A percentile compares a stretch with the other conserved stretches of the same genome.
Evolutionary conservation across 2,888 invertebrate genomes (phyloP).

Genomic region (Colletes collaris): DNA sequence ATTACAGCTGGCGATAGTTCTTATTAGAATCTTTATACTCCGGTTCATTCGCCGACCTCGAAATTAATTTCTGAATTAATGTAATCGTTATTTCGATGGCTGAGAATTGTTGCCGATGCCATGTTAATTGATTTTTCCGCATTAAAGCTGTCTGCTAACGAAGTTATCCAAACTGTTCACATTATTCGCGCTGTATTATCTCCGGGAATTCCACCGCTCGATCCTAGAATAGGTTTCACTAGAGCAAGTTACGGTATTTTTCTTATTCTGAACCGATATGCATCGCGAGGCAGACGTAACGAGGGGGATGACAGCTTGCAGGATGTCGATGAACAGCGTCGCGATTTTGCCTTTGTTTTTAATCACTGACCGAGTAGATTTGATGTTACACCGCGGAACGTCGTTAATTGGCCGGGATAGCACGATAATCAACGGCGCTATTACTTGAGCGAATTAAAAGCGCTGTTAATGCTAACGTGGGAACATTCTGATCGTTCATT

Average conservation of each 20-base stretch:
- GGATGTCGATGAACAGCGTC: constrained; percentile 57
- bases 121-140: too few species aligned
- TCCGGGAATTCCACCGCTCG: neutral
- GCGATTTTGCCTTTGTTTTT: constrained; percentile 58
- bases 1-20: neutral
- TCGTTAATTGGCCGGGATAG: constrained; percentile 64
- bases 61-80: constrained; percentile 7
- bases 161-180: neutral
- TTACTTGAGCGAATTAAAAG: constrained; percentile 69
- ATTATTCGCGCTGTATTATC: constrained; percentile 17
- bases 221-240: constrained; percentile 38
- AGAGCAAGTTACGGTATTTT: constrained; percentile 44
- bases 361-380: constrained; percentile 59
- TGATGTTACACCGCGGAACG: constrained; percentile 51
- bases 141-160: neutral
- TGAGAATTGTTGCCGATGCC: neutral
- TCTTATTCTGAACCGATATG: constrained; percentile 36
- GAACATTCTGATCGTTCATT: constrained; percentile 64
- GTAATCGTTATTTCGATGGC: neutral
- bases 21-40: neutral
- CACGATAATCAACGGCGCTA: constrained; percentile 62
- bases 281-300: constrained; percentile 32
- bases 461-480: constrained; percentile 67
- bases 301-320: constrained; percentile 47
- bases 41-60: constrained; percentile 15